Percentiles rank a stretch among this genome's conserved stretches.
These are phyloP conservation scores for Papilio gigon DNA, from an alignment of 2,888 invertebrate species.

Conservation along the genomic window DNA sequence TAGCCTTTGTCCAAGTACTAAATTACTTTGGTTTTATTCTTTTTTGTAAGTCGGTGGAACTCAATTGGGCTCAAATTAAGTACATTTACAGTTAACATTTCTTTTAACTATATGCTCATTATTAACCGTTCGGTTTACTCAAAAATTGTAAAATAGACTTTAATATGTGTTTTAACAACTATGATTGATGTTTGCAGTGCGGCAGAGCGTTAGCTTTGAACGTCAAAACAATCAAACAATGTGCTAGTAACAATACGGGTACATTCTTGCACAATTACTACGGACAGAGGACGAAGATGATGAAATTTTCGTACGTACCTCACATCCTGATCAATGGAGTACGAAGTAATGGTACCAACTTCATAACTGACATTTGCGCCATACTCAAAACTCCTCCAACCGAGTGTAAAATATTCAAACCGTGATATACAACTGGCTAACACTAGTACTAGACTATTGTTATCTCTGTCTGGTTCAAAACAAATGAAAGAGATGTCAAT, in stretches of 20 bases:
- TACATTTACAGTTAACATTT: no score
- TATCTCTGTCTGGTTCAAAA: background rate
- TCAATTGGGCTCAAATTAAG: no score
- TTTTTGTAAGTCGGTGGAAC: no score
- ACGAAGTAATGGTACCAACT: conserved; percentile 46
- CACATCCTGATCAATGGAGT: conserved; percentile 53
- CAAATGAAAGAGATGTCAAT: background rate
- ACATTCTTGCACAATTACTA: conserved; percentile 52
- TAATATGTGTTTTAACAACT: no score
- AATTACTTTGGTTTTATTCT: no score
- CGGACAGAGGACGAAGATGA: conserved; percentile 54
- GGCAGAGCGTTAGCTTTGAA: conserved; percentile 48
- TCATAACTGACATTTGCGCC: conserved; percentile 51
- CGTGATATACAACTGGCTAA: background rate
- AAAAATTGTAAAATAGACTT: no score
- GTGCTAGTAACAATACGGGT: conserved; percentile 51
- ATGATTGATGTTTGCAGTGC: conserved; percentile 58
- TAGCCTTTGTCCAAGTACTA: no score
- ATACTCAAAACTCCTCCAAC: conserved; percentile 48
- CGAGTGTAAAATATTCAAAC: conserved; percentile 42
- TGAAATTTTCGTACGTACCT: conserved; percentile 54
- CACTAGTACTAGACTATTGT: no score
- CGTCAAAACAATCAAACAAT: conserved; percentile 52
- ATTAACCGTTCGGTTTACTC: no score
- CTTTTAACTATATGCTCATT: no score